Evolutionary conservation across 2,797 vertebrate genomes (phyloP).

Genomic region (Perodicticus potto): DNA sequence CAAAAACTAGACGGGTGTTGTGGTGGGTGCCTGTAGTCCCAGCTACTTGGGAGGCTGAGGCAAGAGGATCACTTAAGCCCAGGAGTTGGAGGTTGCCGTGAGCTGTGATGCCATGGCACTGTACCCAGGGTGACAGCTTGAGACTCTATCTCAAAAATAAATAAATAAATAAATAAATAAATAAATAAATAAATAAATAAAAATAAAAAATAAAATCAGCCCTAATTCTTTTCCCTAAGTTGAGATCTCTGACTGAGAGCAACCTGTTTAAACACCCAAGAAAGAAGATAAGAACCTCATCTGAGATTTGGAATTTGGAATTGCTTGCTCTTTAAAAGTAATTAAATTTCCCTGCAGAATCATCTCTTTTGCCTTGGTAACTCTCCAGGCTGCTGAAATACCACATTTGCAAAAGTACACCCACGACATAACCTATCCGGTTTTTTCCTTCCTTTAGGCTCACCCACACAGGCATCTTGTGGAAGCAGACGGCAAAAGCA

Average conservation of each 20-base stretch:
- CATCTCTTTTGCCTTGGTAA: conserved; percentile 76
- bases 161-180: no score
- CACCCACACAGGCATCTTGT: conserved; percentile 69
- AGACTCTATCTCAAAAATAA: no score
- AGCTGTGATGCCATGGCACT: no score
- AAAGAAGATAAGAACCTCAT: conserved; percentile 59
- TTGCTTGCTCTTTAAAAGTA: conserved; percentile 68
- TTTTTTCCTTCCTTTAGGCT: conserved; percentile 51
- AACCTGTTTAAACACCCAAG: conserved; percentile 57
- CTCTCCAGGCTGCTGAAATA: conserved; percentile 79
- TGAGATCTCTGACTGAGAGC: conserved; percentile 62
- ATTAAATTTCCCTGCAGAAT: conserved; percentile 72
- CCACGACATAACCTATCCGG: conserved; percentile 72
- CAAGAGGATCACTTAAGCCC: no score
- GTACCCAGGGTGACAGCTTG: no score
- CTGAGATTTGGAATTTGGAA: conserved; percentile 63
- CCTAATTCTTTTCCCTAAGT: conserved; percentile 28
- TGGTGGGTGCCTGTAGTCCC: no score
- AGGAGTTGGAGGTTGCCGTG: no score
- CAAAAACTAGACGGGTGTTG: no score
- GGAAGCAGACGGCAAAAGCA: conserved; percentile 53
- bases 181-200: no score
- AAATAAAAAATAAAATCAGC: background rate
- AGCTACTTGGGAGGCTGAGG: no score
- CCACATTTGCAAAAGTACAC: conserved; percentile 81